These are phyloP conservation scores for Dryocosmus kuriphilus DNA, from an alignment of 2,888 invertebrate genomes.

Conservation along the genomic window DNA sequence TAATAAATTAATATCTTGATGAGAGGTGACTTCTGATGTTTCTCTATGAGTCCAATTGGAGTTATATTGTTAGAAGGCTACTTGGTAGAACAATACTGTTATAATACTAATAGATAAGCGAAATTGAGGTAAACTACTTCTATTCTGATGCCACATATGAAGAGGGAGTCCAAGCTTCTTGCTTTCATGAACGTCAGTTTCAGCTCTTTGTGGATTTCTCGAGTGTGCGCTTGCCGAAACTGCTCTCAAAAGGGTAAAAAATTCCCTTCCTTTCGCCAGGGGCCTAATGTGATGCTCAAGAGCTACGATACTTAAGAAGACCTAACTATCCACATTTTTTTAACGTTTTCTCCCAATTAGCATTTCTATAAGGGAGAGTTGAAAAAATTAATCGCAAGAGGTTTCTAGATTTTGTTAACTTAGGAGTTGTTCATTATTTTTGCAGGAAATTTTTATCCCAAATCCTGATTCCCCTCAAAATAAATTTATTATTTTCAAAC, in stretches of 20 bases:
- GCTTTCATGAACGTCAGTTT: constrained; percentile 5
- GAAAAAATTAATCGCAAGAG: background rate
- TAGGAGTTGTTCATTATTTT: too few relatives aligned
- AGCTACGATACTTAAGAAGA: constrained; percentile 3
- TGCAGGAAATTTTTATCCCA: too few relatives aligned
- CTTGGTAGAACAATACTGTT: background rate
- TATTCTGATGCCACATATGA: constrained; percentile 14
- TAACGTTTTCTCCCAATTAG: background rate
- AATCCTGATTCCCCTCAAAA: too few relatives aligned
- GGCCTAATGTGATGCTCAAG: constrained; percentile 3
- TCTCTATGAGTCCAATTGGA: too few relatives aligned
- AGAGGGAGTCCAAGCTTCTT: constrained; percentile 3
- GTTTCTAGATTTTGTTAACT: background rate
- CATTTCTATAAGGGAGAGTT: background rate
- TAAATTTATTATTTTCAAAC: too few relatives aligned
- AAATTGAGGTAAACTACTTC: background rate
- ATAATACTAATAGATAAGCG: background rate
- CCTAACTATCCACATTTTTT: constrained; percentile 20
- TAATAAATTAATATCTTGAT: too few relatives aligned
- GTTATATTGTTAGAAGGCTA: too few relatives aligned
- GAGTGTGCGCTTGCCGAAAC: constrained; percentile 20
- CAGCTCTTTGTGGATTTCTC: constrained; percentile 10
- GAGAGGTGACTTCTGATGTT: background rate
- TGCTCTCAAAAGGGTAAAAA: constrained; percentile 25
- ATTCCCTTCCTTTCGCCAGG: background rate